Base-by-base conservation (phyloP, 2,797 vertebrate genomes). In the Syngnathus rostellatus region DNA sequence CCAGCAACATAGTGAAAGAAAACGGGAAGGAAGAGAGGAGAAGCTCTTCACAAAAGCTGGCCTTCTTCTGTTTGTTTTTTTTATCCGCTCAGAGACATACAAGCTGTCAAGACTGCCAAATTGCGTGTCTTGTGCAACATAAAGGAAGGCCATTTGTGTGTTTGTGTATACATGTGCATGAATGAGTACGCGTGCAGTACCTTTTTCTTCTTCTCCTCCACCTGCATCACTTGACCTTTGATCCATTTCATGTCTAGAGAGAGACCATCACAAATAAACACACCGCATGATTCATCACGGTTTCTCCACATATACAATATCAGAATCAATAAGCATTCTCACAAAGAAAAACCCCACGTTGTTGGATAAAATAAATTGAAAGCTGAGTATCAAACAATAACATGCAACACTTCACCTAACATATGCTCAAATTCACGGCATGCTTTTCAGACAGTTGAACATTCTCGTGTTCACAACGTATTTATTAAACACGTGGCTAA, bases 191-290 rank as follows among this genome's bases (percentile, higher is more conserved):
- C 45, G 53, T 46, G n/a, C 50, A 1, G 70, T 80, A 85, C 83
- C 83, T 73, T 73, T 75, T 16, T 79, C 77, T 37, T 8, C 69
- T 39, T 73, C 74, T 38, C 8, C 25, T 1, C 74, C 31, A 31
- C 31, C 79, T 1, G 59, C 40, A 50, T 81, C 77, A 19, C 43
- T 67, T 16, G 40, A 67, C 67, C 70, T 75, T 43, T 71, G 75
- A 64, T 19, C 68, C 48, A 64, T 79, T 61, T 81, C 82, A 57
- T 64, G 72, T 41, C 83, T 84, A 73, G 31, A 75, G 46, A 71
- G 38, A 69, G 40, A 64, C 60, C 10, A 39, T 48, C 62, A 63
- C 25, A 64, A 1, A 69, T n/a, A 70, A 12, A 65, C 2, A 67
- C 6, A 45, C 31, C 31, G 31, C 31, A 31, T 31, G 31, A 31